Evolutionary conservation across 2,888 invertebrate species (phyloP), one percentile per base, ranked within the genome.

Genomic region (Athrips mouffetella): DNA sequence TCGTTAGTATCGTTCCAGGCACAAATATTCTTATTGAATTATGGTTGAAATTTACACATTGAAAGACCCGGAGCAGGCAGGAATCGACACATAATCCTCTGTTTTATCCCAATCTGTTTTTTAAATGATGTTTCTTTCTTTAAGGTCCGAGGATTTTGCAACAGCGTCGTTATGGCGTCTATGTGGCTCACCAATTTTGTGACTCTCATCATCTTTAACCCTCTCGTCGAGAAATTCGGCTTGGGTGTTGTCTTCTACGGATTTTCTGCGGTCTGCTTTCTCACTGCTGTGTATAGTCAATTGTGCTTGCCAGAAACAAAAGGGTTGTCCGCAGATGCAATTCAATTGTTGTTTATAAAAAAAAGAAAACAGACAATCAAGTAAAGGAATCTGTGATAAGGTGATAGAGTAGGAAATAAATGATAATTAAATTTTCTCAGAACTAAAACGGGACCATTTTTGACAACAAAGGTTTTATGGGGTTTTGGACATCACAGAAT

Each of bases 251-350:
- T 84, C 1, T 89, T 89, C 63, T 82, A 78, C 54, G 63, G 74
- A 0, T 89, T 87, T 55, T 67, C 85, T 0, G 49, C 60, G 0
- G 64, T 79, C 5, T 83, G 87, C 48, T 69, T 82, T 44, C 13
- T 73, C 0, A 76, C 82, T 0, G 73, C 81, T 0, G 3, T 69
- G 0, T 89, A 80, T 57, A 74, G 81, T 20, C 61, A 76, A 1
- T 61, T 76, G 20, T 77, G 61, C 39, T 57, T 89, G 1, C 89
- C 89, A 0, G 90, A 90, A 57, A 89, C 89, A 0, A 89, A 86
- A 50, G 88, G 88, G 0, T 56, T 85, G 5, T 70, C 83, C 0
- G 71, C 73, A 2, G 80, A 86, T 49, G 76, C 67, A 0, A 82
- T 86, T n/a, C 83, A 83, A 46, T 35, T 60, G 10, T 49, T 76